These are phyloP conservation scores for Grapholita molesta DNA, from an alignment of 1,140 invertebrate species.

Conservation along the genomic window DNA sequence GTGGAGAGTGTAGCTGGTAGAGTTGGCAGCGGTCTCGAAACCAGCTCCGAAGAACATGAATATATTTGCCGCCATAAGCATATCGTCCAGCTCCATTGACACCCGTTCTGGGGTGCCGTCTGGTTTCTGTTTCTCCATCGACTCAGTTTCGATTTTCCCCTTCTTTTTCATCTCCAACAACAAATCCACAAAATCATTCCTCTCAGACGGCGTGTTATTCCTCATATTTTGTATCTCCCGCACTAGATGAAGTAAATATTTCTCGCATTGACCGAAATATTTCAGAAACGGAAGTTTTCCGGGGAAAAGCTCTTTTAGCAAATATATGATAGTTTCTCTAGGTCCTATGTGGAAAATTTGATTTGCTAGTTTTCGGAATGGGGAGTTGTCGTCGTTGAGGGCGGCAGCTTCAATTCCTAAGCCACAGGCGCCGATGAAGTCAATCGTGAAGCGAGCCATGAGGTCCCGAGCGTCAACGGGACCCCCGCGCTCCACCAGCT, in stretches of 20 bases:
- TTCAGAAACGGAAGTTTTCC: conserved; percentile 1
- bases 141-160: conserved; percentile 24
- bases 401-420: conserved; percentile 78
- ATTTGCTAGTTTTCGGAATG: conserved; percentile 62
- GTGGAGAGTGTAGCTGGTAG: conserved; percentile 67
- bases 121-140: conserved; percentile 12
- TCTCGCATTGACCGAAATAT: not conserved
- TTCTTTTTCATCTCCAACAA: conserved; percentile 67
- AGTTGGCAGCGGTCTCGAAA: conserved; percentile 79
- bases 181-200: conserved; percentile 74
- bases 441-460: conserved; percentile 44
- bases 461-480: conserved; percentile 30
- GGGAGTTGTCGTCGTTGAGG: conserved; percentile 66
- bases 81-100: conserved; percentile 29
- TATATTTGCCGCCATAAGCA: conserved; percentile 58
- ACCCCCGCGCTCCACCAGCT: conserved; percentile 8
- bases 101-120: conserved; percentile 7
- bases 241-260: not conserved
- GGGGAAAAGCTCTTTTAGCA: conserved; percentile 10
- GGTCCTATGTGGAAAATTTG: conserved; percentile 19
- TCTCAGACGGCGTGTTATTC: conserved; percentile 25
- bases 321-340: conserved; percentile 18
- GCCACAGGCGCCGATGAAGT: conserved; percentile 68
- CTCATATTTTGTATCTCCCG: not conserved
- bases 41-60: conserved; percentile 31